phyloP scores from a whole-genome alignment of 2,797 vertebrate species.

The Artibeus jamaicensis region DNA sequence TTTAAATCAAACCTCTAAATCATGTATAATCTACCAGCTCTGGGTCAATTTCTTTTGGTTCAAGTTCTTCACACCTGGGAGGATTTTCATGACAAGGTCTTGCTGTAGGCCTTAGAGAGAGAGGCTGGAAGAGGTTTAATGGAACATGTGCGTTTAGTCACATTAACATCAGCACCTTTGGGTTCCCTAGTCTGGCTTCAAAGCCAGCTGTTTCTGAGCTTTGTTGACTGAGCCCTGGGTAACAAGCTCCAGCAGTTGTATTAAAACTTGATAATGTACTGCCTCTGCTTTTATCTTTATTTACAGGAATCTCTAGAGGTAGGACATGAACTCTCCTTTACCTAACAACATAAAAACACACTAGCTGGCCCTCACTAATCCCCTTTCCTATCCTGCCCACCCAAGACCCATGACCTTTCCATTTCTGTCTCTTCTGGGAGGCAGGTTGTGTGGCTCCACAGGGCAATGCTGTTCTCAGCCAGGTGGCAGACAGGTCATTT shows the following conservation, averaged over 20 bases:
- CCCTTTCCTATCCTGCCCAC: neutral
- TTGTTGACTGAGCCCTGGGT: conserved; percentile 36
- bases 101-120: neutral
- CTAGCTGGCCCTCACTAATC: neutral
- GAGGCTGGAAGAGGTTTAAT: conserved; percentile 38
- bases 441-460: neutral
- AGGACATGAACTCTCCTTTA: conserved; percentile 18
- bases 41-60: conserved; percentile 32
- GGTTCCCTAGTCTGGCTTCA: neutral
- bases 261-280: conserved; percentile 56
- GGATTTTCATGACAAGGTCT: neutral
- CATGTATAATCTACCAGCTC: neutral
- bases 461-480: neutral
- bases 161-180: conserved; percentile 49
- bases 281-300: neutral
- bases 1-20: conserved; percentile 18
- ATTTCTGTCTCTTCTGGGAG: neutral
- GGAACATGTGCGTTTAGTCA: conserved; percentile 49
- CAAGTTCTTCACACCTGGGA: conserved; percentile 37
- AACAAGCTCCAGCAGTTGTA: neutral
- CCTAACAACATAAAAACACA: conserved; percentile 22
- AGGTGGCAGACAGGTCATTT: neutral
- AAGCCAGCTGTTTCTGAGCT: neutral
- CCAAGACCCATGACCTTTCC: neutral
- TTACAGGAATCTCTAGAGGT: conserved; percentile 24